Base-by-base conservation (phyloP, 2,888 invertebrate genomes). In the Drosophila mayaguana region DNA sequence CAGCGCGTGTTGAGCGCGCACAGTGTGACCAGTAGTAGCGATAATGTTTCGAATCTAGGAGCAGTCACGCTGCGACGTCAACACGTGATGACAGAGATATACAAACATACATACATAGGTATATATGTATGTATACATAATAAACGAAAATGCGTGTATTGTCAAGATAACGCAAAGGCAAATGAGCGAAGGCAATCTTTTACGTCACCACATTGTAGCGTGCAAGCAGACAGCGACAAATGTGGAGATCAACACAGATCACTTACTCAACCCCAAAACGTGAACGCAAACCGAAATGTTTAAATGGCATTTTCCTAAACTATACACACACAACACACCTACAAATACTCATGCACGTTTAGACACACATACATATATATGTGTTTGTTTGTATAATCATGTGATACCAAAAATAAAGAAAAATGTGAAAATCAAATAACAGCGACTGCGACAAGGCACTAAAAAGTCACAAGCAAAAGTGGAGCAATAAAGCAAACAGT, bases 391-490 rank as follows among this genome's bases (percentile, higher is more conserved):
- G 77, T 89, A 82, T 74, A 80, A 88, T 90, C 89, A 89, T 90
- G 85, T 88, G 88, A 88, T 83, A 80, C 84, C 75, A 71, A 89
- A 80, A 75, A 84, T 78, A 81, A 87, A 83, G 80, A 86, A 90
- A 90, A 90, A 91, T 90, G 88, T 90, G 87, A 88, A 88, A 89
- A 88, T 90, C 89, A 90, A 88, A 90, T 89, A 89, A 88, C 80
- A 85, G 72, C 80, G 80, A 63, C 56, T 66, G 73, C 75, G 81
- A 89, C 77, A 80, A 80, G 80, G 72, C 87, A 84, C 83, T 90
- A 90, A 84, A 83, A 85, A 84, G 83, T 84, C 90, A 67, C 83
- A 84, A 88, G 83, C 87, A 88, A 88, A 84, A 84, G 90, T 84
- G 89, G 83, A 84, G 83, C 90, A 84, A 83, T 90, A 90, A 90